Conservation (phyloP, 2,888 invertebrate species). For the Cosmia pyralina region DNA sequence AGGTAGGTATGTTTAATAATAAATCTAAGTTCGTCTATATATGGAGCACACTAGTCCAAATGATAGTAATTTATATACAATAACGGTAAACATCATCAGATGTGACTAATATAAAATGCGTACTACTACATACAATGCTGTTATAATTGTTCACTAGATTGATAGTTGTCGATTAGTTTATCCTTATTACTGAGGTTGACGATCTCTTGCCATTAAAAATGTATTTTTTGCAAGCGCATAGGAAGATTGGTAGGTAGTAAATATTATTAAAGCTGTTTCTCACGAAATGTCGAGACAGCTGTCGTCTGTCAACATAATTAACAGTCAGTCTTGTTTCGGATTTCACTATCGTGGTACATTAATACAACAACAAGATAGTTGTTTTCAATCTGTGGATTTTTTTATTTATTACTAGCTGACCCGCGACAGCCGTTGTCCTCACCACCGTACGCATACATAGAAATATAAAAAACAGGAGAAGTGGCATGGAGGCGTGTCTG, state of each 20-base stretch:
- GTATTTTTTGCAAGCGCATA: slow-evolving; percentile 33
- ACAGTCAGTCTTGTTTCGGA: slow-evolving; percentile 1
- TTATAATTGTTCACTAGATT: slow-evolving; percentile 59
- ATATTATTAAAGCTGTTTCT: slow-evolving; percentile 16
- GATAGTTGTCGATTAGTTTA: slow-evolving; percentile 56
- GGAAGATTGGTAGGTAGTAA: slow-evolving; percentile 8
- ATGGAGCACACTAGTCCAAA: slow-evolving; percentile 35
- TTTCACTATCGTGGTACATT: slow-evolving; percentile 2
- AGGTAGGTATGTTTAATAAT: slow-evolving; percentile 6
- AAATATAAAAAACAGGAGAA: no score
- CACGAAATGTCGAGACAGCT: background rate
- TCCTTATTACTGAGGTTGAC: slow-evolving; percentile 60
- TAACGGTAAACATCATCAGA: slow-evolving; percentile 60
- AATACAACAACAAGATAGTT: background rate
- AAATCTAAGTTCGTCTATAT: slow-evolving; percentile 17
- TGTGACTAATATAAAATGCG: slow-evolving; percentile 51
- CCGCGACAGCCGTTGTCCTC: background rate
- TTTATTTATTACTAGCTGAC: background rate
- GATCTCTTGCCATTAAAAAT: slow-evolving; percentile 56
- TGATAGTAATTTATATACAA: slow-evolving; percentile 43
- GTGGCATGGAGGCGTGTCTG: no score
- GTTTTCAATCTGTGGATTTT: background rate
- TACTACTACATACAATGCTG: slow-evolving; percentile 40
- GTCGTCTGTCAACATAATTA: background rate
- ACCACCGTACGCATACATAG: background rate